phyloP scores from a whole-genome alignment of 2,113 vertebrate species.

The Serinus canaria region DNA sequence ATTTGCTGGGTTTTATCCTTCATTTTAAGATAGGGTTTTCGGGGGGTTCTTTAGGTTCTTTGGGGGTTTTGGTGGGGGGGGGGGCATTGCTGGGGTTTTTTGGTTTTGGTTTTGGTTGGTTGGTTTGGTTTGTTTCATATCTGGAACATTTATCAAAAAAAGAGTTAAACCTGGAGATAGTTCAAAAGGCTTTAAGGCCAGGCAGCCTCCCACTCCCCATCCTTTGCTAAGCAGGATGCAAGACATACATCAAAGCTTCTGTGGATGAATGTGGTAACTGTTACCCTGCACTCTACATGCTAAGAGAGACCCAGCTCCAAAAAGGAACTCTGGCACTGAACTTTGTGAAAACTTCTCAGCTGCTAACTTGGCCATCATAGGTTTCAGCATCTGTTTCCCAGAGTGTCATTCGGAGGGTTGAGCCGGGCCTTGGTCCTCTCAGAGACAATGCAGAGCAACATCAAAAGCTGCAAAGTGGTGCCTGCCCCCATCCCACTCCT shows the following conservation, averaged over 20 bases:
- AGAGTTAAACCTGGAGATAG: neutral
- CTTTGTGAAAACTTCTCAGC: neutral
- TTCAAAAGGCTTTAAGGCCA: neutral
- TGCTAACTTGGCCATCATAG: neutral
- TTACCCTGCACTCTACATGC: neutral
- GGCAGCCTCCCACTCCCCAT: neutral
- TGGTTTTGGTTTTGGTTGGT: neutral
- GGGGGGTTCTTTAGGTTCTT: too few relatives aligned
- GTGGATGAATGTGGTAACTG: neutral
- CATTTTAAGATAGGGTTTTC: neutral
- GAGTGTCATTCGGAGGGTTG: neutral
- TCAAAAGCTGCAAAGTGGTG: rapidly evolving
- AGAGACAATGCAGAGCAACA: neutral
- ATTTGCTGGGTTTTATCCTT: neutral
- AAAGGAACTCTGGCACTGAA: neutral
- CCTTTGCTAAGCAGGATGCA: neutral
- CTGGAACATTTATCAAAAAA: neutral
- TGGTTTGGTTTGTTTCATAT: neutral
- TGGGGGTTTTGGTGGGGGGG: too few relatives aligned
- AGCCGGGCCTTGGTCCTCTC: neutral
- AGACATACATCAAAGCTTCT: slow-evolving; percentile 27
- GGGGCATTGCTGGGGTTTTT: neutral
- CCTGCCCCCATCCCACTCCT: neutral
- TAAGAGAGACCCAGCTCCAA: neutral
- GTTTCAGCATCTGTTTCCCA: neutral